phyloP scores from a whole-genome alignment of 2,113 vertebrate species.

The Patagioenas fasciata region DNA sequence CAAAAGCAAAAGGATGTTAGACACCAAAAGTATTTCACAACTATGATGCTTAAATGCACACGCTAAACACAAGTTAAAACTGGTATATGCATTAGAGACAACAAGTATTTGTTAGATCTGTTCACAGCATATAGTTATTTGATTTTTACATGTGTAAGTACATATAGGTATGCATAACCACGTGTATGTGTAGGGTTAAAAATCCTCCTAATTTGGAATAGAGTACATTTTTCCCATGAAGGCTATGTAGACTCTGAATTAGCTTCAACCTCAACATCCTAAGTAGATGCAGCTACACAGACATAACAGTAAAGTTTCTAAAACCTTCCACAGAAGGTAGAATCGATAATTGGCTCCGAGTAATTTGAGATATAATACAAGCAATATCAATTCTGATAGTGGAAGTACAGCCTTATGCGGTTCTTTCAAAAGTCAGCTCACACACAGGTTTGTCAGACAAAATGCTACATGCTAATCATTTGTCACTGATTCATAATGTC shows the following conservation, averaged over 20 bases:
- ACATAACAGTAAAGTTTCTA: background rate
- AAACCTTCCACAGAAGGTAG: background rate
- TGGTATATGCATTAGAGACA: background rate
- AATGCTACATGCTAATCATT: background rate
- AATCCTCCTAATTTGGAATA: background rate
- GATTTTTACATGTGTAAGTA: background rate
- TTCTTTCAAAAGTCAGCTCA: background rate
- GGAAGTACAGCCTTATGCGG: accelerated
- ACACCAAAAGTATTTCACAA: background rate
- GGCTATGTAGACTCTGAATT: background rate
- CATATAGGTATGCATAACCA: background rate
- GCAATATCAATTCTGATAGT: background rate
- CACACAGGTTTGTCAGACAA: background rate
- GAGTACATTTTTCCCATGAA: background rate
- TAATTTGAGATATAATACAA: background rate
- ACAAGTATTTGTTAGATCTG: background rate
- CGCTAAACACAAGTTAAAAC: background rate
- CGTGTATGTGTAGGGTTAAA: background rate
- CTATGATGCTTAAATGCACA: background rate
- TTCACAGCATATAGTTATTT: background rate
- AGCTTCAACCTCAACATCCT: background rate
- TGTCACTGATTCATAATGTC: too few species aligned
- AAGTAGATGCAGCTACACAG: background rate
- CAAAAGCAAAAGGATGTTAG: background rate
- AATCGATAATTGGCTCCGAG: background rate